These are phyloP conservation scores for Salvelinus sp. DNA, from an alignment of 2,113 vertebrate genomes.

Conservation along the genomic window DNA sequence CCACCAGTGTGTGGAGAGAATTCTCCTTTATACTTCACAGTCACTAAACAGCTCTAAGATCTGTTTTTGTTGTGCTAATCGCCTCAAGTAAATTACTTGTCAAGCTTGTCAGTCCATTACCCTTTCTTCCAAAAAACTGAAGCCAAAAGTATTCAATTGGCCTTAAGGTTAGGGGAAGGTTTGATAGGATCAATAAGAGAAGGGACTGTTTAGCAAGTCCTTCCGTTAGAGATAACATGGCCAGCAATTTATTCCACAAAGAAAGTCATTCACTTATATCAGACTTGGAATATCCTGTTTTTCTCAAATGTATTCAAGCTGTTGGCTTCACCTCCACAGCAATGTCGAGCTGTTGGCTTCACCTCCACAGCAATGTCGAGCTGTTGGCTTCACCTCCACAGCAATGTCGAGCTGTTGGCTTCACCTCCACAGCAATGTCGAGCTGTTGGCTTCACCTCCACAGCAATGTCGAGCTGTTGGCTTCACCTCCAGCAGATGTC, in stretches of 20 bases:
- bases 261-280: not conserved
- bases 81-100: not conserved
- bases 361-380: too few species aligned
- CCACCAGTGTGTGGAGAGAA: not conserved
- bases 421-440: too few species aligned
- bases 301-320: too few species aligned
- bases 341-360: too few species aligned
- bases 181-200: not conserved
- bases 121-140: not conserved
- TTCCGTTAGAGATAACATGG: too few species aligned
- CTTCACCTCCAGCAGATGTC: too few species aligned
- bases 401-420: too few species aligned
- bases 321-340: too few species aligned
- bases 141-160: not conserved
- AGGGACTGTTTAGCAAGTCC: not conserved
- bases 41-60: not conserved
- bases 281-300: too few species aligned
- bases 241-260: not conserved
- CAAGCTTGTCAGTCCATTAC: not conserved
- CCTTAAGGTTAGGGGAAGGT: not conserved
- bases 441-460: too few species aligned
- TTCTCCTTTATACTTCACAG: not conserved
- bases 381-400: too few species aligned
- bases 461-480: too few species aligned
- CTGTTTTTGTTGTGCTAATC: not conserved